Percentiles rank a stretch among this genome's conserved stretches.
phyloP scores from a whole-genome alignment of 2,797 vertebrate genomes.

The Darevskia mixta region DNA sequence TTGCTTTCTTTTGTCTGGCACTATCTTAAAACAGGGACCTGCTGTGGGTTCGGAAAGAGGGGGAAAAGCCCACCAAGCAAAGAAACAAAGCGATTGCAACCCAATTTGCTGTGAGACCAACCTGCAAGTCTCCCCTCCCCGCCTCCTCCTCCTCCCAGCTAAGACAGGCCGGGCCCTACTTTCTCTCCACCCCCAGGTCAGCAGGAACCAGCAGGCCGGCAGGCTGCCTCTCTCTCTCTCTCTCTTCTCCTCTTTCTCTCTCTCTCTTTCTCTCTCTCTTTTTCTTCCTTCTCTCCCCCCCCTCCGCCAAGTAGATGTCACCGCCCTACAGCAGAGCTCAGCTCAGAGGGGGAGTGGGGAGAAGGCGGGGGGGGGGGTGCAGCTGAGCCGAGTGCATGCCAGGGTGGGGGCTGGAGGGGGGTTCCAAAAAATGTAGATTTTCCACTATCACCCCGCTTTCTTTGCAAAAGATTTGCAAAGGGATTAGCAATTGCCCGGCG shows the following conservation, averaged over 20 bases:
- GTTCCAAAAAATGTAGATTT: background rate
- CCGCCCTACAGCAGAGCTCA: background rate
- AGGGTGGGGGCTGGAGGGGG: background rate
- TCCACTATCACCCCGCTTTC: background rate
- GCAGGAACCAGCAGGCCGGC: constrained; percentile 31
- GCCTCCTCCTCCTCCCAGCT: constrained; percentile 37
- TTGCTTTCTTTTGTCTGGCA: constrained; percentile 30
- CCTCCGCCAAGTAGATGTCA: background rate
- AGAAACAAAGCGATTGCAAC: constrained; percentile 33
- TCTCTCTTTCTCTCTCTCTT: too few species aligned
- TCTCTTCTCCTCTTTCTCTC: too few species aligned
- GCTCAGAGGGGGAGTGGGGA: constrained; percentile 22
- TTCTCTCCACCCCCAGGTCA: constrained; percentile 46
- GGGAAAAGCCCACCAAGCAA: constrained; percentile 19
- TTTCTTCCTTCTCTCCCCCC: background rate
- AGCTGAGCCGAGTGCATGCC: background rate
- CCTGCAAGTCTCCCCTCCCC: constrained; percentile 43
- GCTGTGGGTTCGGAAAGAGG: constrained; percentile 31
- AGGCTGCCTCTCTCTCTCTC: background rate
- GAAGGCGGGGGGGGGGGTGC: background rate
- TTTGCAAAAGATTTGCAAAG: background rate
- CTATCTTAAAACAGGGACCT: constrained; percentile 45
- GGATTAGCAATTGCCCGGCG: background rate
- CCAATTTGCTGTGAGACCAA: constrained; percentile 40
- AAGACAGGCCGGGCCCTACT: constrained; percentile 38